phyloP scores from a whole-genome alignment of 1,140 invertebrate genomes.

The Euborellia annulipes region DNA sequence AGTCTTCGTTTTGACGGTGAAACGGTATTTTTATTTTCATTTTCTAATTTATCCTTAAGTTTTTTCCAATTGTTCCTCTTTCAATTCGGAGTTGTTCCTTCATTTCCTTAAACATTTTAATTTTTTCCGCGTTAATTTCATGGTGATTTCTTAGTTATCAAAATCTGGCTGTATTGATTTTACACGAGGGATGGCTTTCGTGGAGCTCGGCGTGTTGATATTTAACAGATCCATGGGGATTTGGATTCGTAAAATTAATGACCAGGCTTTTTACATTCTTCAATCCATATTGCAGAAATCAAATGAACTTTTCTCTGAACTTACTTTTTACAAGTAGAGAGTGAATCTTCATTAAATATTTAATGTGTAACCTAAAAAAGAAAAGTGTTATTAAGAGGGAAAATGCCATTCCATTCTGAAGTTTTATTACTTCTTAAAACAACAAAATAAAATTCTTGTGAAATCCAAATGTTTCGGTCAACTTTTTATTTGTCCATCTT shows the following conservation, averaged over 20 bases:
- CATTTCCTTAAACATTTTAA: not conserved
- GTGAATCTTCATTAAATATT: constrained; percentile 30
- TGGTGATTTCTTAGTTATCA: not conserved
- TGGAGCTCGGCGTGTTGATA: constrained; percentile 24
- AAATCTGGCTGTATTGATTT: constrained; percentile 1
- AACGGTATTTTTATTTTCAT: too few relatives aligned
- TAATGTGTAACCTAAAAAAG: constrained; percentile 32
- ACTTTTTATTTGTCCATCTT: not conserved
- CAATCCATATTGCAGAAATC: constrained; percentile 32
- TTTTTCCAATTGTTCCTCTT: too few relatives aligned
- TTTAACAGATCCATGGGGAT: constrained; percentile 25
- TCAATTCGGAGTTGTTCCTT: not conserved
- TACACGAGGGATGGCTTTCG: not conserved
- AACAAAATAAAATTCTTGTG: not conserved
- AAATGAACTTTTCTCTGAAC: constrained; percentile 25
- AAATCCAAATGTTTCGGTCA: not conserved
- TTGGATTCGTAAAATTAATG: constrained; percentile 22
- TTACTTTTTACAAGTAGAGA: constrained; percentile 29
- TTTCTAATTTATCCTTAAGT: too few relatives aligned
- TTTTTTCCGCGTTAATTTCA: not conserved
- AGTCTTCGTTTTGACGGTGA: too few relatives aligned
- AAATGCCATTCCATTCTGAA: not conserved
- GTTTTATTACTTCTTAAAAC: not conserved
- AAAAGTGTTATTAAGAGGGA: constrained; percentile 2
- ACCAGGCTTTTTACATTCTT: constrained; percentile 28